A percentile compares a stretch with the other conserved stretches of the same genome.
Conservation (phyloP, 2,797 vertebrate species). For the Rallus crepitans region DNA sequence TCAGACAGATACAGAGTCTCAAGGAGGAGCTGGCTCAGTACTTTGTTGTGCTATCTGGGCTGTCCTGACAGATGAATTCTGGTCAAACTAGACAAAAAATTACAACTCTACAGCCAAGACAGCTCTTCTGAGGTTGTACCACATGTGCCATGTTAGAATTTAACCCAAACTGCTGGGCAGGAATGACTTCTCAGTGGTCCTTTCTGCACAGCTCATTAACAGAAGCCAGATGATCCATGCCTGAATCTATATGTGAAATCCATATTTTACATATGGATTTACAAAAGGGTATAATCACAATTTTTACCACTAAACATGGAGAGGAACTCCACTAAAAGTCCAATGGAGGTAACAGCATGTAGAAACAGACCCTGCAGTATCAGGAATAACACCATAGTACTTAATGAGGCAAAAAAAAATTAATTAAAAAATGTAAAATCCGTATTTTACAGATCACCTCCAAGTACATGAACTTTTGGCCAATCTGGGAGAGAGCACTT, state of each 20-base stretch:
- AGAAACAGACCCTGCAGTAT: too few relatives aligned
- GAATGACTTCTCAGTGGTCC: not conserved
- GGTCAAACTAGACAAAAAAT: not conserved
- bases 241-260: not conserved
- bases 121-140: not conserved
- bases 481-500: not conserved
- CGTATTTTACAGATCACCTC: not conserved
- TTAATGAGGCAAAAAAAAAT: too few relatives aligned
- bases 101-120: not conserved
- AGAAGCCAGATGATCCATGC: not conserved
- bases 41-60: not conserved
- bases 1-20: not conserved
- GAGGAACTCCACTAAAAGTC: too few relatives aligned
- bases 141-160: not conserved
- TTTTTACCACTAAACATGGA: too few relatives aligned
- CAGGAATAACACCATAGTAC: too few relatives aligned
- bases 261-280: too few relatives aligned
- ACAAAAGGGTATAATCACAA: too few relatives aligned
- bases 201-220: not conserved
- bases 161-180: not conserved
- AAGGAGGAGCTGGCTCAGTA: not conserved
- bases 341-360: too few relatives aligned
- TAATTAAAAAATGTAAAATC: not conserved
- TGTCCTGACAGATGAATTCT: not conserved
- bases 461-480: fast-evolving